Percentiles rank a stretch among this genome's conserved stretches.
Evolutionary conservation across 2,888 invertebrate genomes (phyloP).

Genomic region (Drosophila quinaria): DNA sequence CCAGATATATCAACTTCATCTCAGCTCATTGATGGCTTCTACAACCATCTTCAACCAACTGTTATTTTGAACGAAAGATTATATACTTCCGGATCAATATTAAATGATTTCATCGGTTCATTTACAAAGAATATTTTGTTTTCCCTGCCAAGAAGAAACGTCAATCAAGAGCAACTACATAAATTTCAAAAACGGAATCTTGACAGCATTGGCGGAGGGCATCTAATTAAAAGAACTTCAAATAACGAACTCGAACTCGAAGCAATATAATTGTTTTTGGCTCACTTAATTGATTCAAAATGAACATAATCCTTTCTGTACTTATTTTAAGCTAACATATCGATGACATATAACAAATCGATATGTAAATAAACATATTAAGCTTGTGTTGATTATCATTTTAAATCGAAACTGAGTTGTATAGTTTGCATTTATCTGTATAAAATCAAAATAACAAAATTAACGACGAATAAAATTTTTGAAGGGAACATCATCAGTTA

Average conservation of each 20-base stretch:
- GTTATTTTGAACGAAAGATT: conserved; percentile 38
- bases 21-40: conserved; percentile 44
- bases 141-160: conserved; percentile 3
- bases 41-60: conserved; percentile 37
- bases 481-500: neutral
- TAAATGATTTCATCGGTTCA: conserved; percentile 31
- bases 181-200: conserved; percentile 60
- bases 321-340: conserved; percentile 25
- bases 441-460: neutral
- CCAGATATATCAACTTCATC: conserved; percentile 55
- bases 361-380: conserved; percentile 27
- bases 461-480: neutral
- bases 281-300: neutral
- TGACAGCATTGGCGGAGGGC: conserved; percentile 73
- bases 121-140: conserved; percentile 22
- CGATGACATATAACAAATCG: conserved; percentile 31
- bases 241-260: conserved; percentile 13
- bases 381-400: neutral
- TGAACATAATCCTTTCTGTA: neutral
- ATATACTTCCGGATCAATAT: conserved; percentile 22
- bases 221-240: conserved; percentile 60
- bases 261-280: conserved; percentile 6
- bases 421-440: conserved; percentile 5
- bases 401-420: neutral
- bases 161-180: conserved; percentile 13